phyloP scores from a whole-genome alignment of 2,113 vertebrate genomes.

The Lepidothrix coronata region DNA sequence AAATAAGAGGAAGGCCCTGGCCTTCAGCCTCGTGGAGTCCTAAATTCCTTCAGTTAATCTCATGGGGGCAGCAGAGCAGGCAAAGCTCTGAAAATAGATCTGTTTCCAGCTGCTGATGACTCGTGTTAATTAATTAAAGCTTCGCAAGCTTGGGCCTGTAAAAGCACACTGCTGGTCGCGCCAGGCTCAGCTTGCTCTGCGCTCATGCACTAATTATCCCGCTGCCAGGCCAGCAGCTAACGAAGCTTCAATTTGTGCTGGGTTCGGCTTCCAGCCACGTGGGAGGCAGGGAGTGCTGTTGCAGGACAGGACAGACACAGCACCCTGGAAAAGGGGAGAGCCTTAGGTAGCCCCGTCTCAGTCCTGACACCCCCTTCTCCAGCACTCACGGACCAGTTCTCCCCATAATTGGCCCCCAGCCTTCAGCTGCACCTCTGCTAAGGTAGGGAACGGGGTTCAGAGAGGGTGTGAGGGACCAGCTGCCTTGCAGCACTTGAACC shows the following conservation, averaged over 20 bases:
- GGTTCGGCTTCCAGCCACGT: not conserved
- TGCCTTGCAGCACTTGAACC: not conserved
- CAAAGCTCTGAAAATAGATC: slow-evolving; percentile 37
- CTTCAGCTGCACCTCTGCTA: not conserved
- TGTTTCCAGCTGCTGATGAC: slow-evolving; percentile 43
- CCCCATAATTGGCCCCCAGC: not conserved
- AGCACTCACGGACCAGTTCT: accelerated
- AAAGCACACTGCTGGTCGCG: not conserved
- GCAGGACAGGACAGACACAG: not conserved
- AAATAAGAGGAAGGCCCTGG: not conserved
- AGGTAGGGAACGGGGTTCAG: not conserved
- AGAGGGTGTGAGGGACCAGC: accelerated
- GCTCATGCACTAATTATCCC: slow-evolving; percentile 50
- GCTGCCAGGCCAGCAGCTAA: slow-evolving; percentile 11
- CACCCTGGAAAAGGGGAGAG: not conserved
- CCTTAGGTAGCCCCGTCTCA: not conserved
- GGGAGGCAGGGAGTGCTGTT: not conserved
- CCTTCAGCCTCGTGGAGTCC: not conserved
- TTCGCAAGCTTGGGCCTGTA: slow-evolving; percentile 27
- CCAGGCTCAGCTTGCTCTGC: not conserved
- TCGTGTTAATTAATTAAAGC: slow-evolving; percentile 53
- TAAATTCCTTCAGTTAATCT: slow-evolving; percentile 40
- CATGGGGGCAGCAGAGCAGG: slow-evolving; percentile 24
- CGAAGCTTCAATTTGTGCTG: not conserved
- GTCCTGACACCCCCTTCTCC: not conserved